A percentile compares a stretch with the other conserved stretches of the same genome.
phyloP scores from a whole-genome alignment of 2,797 vertebrate species.

The Channallabes apus region DNA sequence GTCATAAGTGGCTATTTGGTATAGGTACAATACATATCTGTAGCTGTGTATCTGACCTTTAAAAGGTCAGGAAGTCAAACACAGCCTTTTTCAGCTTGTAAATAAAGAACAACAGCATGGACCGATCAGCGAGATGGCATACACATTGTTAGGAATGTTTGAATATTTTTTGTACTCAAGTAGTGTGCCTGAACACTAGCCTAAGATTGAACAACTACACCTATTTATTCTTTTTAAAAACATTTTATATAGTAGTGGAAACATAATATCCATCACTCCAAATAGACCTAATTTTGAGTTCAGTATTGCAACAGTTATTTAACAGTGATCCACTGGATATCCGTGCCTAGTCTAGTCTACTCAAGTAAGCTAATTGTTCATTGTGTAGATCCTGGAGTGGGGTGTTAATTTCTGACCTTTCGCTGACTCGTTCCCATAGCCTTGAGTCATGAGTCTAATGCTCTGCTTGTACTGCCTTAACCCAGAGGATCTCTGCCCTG shows the following conservation, averaged over 20 bases:
- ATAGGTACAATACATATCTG: slow-evolving; percentile 55
- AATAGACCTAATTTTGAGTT: background rate
- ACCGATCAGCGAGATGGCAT: background rate
- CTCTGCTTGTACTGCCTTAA: slow-evolving; percentile 25
- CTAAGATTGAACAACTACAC: background rate
- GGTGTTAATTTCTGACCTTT: slow-evolving; percentile 68
- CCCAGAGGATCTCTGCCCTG: slow-evolving; percentile 36
- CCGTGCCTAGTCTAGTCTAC: background rate
- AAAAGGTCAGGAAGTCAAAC: slow-evolving; percentile 36
- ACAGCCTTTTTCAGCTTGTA: background rate
- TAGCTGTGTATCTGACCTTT: slow-evolving; percentile 38
- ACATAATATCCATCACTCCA: background rate
- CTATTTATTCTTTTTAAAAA: background rate
- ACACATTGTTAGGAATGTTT: background rate
- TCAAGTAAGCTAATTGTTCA: slow-evolving; percentile 31
- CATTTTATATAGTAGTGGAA: background rate
- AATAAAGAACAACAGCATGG: background rate
- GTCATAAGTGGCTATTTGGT: slow-evolving; percentile 50
- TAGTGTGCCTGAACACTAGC: background rate
- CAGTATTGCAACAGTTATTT: background rate
- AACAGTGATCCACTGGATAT: background rate
- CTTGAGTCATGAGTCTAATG: slow-evolving; percentile 49
- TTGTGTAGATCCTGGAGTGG: slow-evolving; percentile 35
- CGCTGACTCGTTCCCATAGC: slow-evolving; percentile 57
- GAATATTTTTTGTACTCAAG: background rate